Base-by-base conservation (phyloP, 2,113 vertebrate genomes). In the Halichoeres trimaculatus region DNA sequence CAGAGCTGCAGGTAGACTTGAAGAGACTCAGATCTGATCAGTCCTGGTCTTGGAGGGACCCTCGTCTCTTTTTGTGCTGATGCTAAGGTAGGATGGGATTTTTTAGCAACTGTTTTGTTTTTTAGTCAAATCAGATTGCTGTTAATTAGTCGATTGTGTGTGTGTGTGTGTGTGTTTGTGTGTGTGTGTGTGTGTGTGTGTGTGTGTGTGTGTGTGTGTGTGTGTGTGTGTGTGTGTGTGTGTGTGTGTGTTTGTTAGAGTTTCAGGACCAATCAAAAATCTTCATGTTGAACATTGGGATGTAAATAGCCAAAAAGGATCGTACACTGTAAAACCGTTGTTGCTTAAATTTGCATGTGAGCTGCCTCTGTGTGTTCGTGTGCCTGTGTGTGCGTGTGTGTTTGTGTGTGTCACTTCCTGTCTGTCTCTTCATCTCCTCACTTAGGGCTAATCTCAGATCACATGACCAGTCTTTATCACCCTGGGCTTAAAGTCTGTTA, bases 381-480 rank as follows among this genome's bases (percentile, higher is more conserved):
- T 51, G 20, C 38, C 14, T 62, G 38, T 63, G 48, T 35, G 36
- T 45, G 43, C 51, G 50, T 36, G 14, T 59, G 56, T 51, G 48
- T 35, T 24, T 51, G 47, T 59, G 45, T 54, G 35, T 45, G 22
- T 58, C 1, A n/a, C 34, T 57, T 36, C 14, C 13, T 36, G 54
- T 50, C 36, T 14, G 48, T 22, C 9, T 55, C 34, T 13, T 3
- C 38, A 10, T 45, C 12, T 14, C 13, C 36, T 47, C 30, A 34
- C 14, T 35, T 14, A 2, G 24, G 64, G 41, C 40, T 78, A 64
- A 78, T 67, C 80, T 76, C 38, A 23, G 53, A 70, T 83, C 81
- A 87, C 68, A 61, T 76, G 76, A 67, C 17, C 43, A 68, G 34
- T 36, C 53, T 61, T 72, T 52, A 74, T 85, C 71, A 5, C 68